These are phyloP conservation scores for Drosophila tanythrix DNA, from an alignment of 2,888 invertebrate genomes.

Conservation along the genomic window DNA sequence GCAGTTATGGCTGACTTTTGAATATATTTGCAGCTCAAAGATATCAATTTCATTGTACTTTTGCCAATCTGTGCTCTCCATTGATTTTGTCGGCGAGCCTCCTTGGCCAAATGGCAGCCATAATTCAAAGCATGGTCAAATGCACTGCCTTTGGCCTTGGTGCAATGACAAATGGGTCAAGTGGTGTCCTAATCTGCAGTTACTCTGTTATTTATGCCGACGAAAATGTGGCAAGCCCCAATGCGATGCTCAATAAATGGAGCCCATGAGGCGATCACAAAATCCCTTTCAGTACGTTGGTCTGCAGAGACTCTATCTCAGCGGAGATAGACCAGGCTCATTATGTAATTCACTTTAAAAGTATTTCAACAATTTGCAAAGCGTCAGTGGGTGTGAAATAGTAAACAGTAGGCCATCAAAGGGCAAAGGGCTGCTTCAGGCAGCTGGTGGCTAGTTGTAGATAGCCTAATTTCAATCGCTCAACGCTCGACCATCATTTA, in stretches of 20 bases:
- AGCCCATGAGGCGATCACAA: constrained; percentile 4
- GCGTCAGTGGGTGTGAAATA: constrained; percentile 18
- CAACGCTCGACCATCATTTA: constrained; percentile 64
- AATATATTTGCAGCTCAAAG: neutral
- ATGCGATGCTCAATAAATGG: neutral
- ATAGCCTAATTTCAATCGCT: constrained; percentile 69
- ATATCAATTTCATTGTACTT: neutral
- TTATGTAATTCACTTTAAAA: constrained; percentile 3
- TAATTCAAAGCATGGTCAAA: constrained; percentile 23
- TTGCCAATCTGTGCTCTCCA: neutral
- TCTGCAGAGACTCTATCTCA: neutral
- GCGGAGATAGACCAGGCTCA: neutral
- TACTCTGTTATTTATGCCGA: constrained; percentile 47
- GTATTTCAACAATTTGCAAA: constrained; percentile 26
- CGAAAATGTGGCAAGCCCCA: constrained; percentile 34
- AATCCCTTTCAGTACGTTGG: neutral
- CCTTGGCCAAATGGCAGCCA: constrained; percentile 26
- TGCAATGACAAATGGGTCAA: constrained; percentile 49
- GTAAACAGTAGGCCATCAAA: neutral
- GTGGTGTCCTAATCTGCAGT: constrained; percentile 13
- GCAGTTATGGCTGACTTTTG: neutral
- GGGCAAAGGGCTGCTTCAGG: constrained; percentile 1
- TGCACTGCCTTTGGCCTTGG: constrained; percentile 34
- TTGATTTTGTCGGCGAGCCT: constrained; percentile 13
- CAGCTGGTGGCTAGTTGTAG: constrained; percentile 11